Percentiles rank a stretch among this genome's conserved stretches.
Evolutionary conservation across 1,140 invertebrate genomes (phyloP).

Genomic region (Drepana arcuata): DNA sequence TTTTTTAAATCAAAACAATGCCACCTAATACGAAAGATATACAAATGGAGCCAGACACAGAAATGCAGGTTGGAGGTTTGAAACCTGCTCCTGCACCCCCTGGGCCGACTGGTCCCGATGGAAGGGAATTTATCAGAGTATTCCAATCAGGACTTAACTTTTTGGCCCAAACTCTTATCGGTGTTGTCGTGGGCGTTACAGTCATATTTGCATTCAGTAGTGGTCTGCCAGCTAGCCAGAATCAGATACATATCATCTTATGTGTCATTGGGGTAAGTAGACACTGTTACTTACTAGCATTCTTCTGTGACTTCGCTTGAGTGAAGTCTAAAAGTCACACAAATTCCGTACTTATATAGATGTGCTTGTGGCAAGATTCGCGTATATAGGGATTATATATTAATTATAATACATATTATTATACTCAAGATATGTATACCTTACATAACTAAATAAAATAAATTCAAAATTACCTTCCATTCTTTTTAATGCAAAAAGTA

Average conservation of each 20-base stretch:
- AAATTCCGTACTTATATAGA: neutral
- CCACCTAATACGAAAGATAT: no score
- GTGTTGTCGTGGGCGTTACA: neutral
- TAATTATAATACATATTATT: neutral
- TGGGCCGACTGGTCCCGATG: neutral
- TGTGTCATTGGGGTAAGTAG: conserved; percentile 41
- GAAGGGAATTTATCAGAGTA: neutral
- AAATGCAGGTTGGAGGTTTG: no score
- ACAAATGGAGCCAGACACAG: no score
- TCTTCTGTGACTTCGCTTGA: no score
- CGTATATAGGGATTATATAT: no score
- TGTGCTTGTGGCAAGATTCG: no score
- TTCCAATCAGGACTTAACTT: no score
- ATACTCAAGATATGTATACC: neutral
- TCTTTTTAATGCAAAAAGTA: no score
- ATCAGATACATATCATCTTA: conserved; percentile 26
- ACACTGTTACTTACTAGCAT: conserved; percentile 1
- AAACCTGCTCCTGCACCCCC: no score
- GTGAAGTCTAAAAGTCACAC: neutral
- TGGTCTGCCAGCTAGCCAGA: conserved; percentile 14
- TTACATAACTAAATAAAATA: neutral
- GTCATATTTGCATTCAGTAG: neutral
- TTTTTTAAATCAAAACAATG: no score
- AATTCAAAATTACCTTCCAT: neutral
- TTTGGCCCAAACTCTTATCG: no score